Conservation (phyloP, 2,888 invertebrate species). For the Drosophila anomelani region DNA sequence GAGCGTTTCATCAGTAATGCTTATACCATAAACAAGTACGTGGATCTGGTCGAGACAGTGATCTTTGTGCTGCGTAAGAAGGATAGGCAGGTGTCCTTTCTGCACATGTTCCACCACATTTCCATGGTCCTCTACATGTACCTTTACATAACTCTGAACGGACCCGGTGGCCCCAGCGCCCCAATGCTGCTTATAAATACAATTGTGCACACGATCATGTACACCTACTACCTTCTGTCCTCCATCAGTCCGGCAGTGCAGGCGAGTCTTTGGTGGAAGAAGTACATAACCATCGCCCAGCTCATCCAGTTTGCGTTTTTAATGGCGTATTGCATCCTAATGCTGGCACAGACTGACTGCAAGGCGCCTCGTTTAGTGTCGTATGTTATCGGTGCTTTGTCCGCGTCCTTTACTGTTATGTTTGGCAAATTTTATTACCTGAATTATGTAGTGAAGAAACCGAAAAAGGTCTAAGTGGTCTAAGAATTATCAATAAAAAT, state of each 20-base stretch:
- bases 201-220: constrained; percentile 50
- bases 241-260: constrained; percentile 22
- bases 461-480: too few species aligned
- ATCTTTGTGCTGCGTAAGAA: constrained; percentile 62
- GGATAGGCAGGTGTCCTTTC: constrained; percentile 45
- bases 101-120: constrained; percentile 55
- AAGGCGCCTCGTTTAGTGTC: not conserved
- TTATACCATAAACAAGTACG: constrained; percentile 51
- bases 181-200: constrained; percentile 22
- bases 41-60: constrained; percentile 55
- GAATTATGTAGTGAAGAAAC: not conserved
- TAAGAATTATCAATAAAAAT: too few species aligned
- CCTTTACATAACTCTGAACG: constrained; percentile 18
- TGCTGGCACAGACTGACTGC: not conserved
- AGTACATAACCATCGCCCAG: constrained; percentile 53
- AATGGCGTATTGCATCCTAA: not conserved
- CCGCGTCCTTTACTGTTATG: not conserved
- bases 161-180: constrained; percentile 47
- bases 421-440: constrained; percentile 4
- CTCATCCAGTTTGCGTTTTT: constrained; percentile 41
- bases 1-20: constrained; percentile 46
- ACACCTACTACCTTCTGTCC: constrained; percentile 53
- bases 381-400: not conserved
- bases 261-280: not conserved
- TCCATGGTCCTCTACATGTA: not conserved